Conservation (phyloP, 2,888 invertebrate species). For the Tillus elongatus region DNA sequence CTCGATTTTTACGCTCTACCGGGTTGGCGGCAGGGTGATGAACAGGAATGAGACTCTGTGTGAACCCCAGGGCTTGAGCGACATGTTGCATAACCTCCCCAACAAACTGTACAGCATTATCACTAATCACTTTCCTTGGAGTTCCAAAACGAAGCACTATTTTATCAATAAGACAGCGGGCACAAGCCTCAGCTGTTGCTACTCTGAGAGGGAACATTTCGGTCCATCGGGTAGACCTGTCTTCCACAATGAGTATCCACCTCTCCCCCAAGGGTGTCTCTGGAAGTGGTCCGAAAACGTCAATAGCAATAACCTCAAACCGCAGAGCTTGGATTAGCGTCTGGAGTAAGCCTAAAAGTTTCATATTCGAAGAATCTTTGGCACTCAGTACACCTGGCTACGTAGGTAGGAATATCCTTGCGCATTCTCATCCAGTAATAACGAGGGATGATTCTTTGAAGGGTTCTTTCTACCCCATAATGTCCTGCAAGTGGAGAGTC, state of each 20-base stretch:
- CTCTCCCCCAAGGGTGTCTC: slow-evolving; percentile 12
- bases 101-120: slow-evolving; percentile 34
- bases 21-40: slow-evolving; percentile 23
- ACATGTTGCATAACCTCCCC: slow-evolving; percentile 31
- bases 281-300: slow-evolving; percentile 27
- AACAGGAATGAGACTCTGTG: slow-evolving; percentile 24
- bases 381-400: slow-evolving; percentile 24
- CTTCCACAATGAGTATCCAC: too few relatives aligned
- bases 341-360: slow-evolving; percentile 27
- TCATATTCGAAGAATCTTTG: slow-evolving; percentile 24
- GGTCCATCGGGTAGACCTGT: too few relatives aligned
- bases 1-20: slow-evolving; percentile 22
- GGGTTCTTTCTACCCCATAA: slow-evolving; percentile 24
- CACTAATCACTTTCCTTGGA: slow-evolving; percentile 29
- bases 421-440: slow-evolving; percentile 27
- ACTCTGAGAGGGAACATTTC: too few relatives aligned
- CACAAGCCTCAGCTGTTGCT: slow-evolving; percentile 25
- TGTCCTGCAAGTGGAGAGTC: too few relatives aligned
- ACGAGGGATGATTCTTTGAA: slow-evolving; percentile 15
- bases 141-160: slow-evolving; percentile 29
- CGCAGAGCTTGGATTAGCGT: slow-evolving; percentile 21
- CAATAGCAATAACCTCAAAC: slow-evolving; percentile 25
- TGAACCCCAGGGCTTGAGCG: slow-evolving; percentile 23
- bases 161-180: slow-evolving; percentile 23
- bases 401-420: slow-evolving; percentile 21